These are phyloP conservation scores for Plemyria rubiginata DNA, from an alignment of 2,888 invertebrate genomes.

Conservation along the genomic window DNA sequence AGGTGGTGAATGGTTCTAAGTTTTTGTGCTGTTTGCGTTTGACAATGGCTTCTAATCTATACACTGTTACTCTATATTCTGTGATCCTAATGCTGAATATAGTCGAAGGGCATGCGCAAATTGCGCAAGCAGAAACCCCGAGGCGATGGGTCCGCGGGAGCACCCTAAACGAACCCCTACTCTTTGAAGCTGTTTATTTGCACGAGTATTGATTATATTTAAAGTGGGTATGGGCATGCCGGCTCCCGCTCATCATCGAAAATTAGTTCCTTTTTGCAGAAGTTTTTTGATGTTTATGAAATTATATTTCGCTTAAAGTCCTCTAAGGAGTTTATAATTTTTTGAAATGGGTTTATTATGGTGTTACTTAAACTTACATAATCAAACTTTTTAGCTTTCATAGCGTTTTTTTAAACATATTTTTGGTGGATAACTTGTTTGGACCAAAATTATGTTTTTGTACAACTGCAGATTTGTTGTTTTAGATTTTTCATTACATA, in stretches of 20 bases:
- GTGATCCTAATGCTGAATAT: conserved; percentile 7
- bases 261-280: conserved; percentile 26
- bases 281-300: conserved; percentile 11
- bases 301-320: conserved; percentile 3
- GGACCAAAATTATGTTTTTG: no score
- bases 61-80: conserved; percentile 1
- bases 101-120: conserved; percentile 31
- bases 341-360: background rate
- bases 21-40: no score
- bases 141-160: conserved; percentile 33
- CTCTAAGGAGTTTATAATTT: background rate
- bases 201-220: conserved; percentile 45
- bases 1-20: no score
- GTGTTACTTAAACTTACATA: no score
- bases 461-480: no score
- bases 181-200: conserved; percentile 43
- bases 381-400: background rate
- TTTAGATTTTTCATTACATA: no score
- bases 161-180: conserved; percentile 38
- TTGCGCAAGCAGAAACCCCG: conserved; percentile 25
- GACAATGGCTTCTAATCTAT: no score
- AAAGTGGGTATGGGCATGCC: conserved; percentile 28
- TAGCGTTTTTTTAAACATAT: no score
- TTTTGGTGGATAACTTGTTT: no score
- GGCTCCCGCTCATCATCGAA: conserved; percentile 22